Conservation (phyloP, 2,797 vertebrate genomes). For the Gallinago stenura region DNA sequence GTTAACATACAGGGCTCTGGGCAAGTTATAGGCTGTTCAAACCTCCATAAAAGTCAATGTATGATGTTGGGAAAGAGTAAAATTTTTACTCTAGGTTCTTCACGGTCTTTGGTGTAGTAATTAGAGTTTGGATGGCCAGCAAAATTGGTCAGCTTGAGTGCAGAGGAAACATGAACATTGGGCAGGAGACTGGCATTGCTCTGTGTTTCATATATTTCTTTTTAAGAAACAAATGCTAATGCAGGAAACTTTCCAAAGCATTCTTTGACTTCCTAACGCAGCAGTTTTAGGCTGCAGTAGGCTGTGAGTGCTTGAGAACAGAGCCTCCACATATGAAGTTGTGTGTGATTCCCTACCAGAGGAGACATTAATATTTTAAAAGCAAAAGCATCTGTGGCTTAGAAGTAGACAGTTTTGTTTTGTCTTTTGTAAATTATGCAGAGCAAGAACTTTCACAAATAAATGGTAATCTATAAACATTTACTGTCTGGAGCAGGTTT, state of each 20-base stretch:
- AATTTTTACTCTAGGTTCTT: not conserved
- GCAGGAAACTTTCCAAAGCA: not conserved
- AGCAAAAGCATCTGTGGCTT: not conserved
- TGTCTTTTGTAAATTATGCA: conserved; percentile 24
- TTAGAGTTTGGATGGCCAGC: not conserved
- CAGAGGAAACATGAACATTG: not conserved
- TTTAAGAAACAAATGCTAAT: not conserved
- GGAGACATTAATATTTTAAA: not conserved
- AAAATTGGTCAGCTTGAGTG: not conserved
- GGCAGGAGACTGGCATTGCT: not conserved
- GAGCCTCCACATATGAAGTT: not conserved
- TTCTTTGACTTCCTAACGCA: not conserved
- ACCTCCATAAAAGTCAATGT: not conserved
- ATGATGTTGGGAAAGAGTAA: not conserved
- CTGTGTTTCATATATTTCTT: not conserved
- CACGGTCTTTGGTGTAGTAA: not conserved
- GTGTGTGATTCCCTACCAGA: not conserved
- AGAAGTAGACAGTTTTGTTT: not conserved
- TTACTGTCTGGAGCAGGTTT: not conserved
- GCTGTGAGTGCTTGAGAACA: not conserved
- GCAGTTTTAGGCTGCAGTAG: not conserved
- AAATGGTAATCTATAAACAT: conserved; percentile 11
- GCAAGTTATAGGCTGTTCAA: not conserved
- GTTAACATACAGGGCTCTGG: not conserved
- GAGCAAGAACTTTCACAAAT: conserved; percentile 23